Conservation (phyloP, 2,113 vertebrate species). For the Loxodonta africana region DNA sequence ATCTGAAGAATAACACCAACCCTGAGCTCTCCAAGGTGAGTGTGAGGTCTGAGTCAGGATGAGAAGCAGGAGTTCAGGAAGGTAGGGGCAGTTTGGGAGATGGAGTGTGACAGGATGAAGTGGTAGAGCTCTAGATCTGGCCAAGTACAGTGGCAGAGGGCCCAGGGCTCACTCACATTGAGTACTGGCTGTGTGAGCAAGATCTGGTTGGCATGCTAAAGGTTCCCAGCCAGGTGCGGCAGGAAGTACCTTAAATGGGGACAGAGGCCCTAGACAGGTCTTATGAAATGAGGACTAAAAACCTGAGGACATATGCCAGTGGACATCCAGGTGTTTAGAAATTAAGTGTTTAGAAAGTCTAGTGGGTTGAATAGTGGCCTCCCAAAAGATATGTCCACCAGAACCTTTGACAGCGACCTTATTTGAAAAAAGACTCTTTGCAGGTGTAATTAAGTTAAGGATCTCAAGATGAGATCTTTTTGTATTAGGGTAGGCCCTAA, state of each 20-base stretch:
- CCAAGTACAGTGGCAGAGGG: neutral
- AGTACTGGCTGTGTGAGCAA: neutral
- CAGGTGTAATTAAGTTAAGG: too few relatives aligned
- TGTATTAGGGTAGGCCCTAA: too few relatives aligned
- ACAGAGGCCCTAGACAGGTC: neutral
- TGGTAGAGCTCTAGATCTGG: neutral
- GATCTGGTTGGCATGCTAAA: neutral
- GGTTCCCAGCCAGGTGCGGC: neutral
- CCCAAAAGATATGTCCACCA: too few relatives aligned
- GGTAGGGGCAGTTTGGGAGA: neutral
- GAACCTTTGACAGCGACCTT: too few relatives aligned
- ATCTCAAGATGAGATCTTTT: too few relatives aligned
- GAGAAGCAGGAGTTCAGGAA: neutral
- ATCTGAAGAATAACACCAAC: neutral
- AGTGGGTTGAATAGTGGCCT: too few relatives aligned
- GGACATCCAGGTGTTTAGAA: neutral
- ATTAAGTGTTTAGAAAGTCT: too few relatives aligned
- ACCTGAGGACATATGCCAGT: neutral
- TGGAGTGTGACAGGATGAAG: neutral
- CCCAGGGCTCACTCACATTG: neutral
- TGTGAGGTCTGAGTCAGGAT: neutral
- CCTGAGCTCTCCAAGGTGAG: neutral
- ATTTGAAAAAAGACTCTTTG: too few relatives aligned
- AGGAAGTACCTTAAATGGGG: neutral
- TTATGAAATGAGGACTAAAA: neutral